Base-by-base conservation (phyloP, 1,140 invertebrate species). In the Magallana ariakensis region DNA sequence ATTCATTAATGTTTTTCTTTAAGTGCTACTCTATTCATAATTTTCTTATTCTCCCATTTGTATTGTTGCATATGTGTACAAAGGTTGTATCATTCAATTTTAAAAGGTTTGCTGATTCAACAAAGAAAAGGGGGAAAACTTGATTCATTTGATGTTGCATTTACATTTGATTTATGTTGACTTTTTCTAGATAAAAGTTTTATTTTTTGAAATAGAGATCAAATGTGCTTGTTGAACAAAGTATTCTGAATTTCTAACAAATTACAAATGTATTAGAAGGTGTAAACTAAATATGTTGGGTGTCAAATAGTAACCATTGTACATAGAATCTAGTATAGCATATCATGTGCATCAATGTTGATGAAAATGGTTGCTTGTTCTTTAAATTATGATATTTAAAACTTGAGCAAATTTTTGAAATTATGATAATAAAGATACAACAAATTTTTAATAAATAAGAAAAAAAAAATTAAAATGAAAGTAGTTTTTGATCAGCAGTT, bases 281-380 rank as follows among this genome's bases (percentile, higher is more conserved):
- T 26, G 33, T 75, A 7, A 26, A 19, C 66, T 26, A 6, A 26
- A 26, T 75, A 22, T 75, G 82, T 58, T 83, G 82, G 19, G 10
- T 84, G 83, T 75, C 66, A 75, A 46, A 10, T 26, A 75, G 66
- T 75, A 75, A 75, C 66, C 66, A 75, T 75, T 75, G 66, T 75
- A 75, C 22, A 75, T 75, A 75, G 22, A 33, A 75, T 22, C 22
- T 75, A 75, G 66, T 75, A 75, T 75, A 75, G 66, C 66, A 75
- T 11, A 75, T 75, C 66, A 75, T 75, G 19, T 26, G 22, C 22
- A 75, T 26, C 58, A 62, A 3, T 62, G 22, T 26, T 75, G 66
- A 75, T 26, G 66, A 75, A 75, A 75, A 75, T 75, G 66, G 66
- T 75, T 75, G 66, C 66, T 75, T 26, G 22, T 75, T 26, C 22